Conservation (phyloP, 2,113 vertebrate species). For the Pogona vitticeps region DNA sequence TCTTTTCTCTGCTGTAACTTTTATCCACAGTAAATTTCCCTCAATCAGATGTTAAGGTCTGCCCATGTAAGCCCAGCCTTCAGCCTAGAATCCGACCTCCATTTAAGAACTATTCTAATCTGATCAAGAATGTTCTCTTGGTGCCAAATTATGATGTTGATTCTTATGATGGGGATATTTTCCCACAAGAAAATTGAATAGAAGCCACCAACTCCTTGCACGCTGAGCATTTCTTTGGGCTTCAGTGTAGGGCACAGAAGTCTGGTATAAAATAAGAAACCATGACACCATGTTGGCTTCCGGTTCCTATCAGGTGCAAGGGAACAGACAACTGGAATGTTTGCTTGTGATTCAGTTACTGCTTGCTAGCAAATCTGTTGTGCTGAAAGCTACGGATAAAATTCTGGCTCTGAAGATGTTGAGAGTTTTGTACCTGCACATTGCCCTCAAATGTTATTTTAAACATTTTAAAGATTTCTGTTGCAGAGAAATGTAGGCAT, state of each 20-base stretch:
- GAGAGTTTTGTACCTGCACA: neutral
- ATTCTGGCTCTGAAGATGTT: neutral
- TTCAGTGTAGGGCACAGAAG: neutral
- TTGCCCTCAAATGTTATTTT: neutral
- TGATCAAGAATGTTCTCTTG: conserved; percentile 21
- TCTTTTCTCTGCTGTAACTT: neutral
- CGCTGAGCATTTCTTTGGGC: neutral
- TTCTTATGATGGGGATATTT: conserved; percentile 30
- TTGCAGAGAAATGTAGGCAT: neutral
- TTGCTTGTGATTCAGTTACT: neutral
- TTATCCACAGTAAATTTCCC: neutral
- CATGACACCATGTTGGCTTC: neutral
- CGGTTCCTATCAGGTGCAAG: fast-evolving
- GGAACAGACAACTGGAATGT: fast-evolving
- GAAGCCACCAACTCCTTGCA: conserved; percentile 22
- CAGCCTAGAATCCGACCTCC: conserved; percentile 29
- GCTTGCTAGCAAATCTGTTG: neutral
- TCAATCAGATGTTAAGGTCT: neutral
- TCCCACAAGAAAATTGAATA: conserved; percentile 32
- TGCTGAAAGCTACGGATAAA: neutral
- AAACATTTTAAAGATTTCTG: neutral
- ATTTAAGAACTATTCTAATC: conserved; percentile 18
- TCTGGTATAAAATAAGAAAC: neutral
- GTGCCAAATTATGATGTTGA: conserved; percentile 17
- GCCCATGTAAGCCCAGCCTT: neutral